Evolutionary conservation across 2,888 invertebrate species (phyloP).

Genomic region (Amorpha juglandis): DNA sequence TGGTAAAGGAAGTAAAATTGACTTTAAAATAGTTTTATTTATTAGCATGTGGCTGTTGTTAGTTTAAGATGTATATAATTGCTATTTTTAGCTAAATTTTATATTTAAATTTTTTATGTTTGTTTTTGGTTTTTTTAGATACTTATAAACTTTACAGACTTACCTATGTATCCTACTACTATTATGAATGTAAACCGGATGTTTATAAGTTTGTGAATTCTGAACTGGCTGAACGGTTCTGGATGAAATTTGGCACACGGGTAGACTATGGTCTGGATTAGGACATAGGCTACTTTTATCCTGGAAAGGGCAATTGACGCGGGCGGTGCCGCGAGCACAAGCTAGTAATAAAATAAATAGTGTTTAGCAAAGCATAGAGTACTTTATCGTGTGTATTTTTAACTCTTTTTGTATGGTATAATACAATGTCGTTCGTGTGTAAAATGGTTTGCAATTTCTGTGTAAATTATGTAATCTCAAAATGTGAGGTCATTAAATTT

Average conservation of each 20-base stretch:
- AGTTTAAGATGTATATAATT: conserved; percentile 11
- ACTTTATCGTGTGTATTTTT: too few species aligned
- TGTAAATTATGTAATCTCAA: conserved; percentile 9
- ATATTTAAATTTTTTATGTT: conserved; percentile 2
- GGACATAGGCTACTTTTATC: too few species aligned
- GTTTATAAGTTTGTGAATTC: too few species aligned
- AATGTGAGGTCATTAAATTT: conserved; percentile 13
- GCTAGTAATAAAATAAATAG: too few species aligned
- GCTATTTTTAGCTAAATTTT: not conserved
- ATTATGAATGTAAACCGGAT: too few species aligned
- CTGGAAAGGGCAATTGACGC: too few species aligned
- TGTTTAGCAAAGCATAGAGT: not conserved
- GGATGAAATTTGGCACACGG: too few species aligned
- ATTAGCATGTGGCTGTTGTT: not conserved
- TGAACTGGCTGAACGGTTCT: too few species aligned
- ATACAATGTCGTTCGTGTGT: not conserved
- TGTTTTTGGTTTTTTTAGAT: not conserved
- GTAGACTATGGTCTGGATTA: too few species aligned
- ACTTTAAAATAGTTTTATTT: not conserved
- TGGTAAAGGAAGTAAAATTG: not conserved
- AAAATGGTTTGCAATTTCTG: not conserved
- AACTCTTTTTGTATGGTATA: too few species aligned
- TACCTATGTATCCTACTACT: not conserved
- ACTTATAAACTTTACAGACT: too few species aligned
- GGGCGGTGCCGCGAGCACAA: too few species aligned